phyloP scores from a whole-genome alignment of 2,888 invertebrate genomes.

The Tridacna gigas region DNA sequence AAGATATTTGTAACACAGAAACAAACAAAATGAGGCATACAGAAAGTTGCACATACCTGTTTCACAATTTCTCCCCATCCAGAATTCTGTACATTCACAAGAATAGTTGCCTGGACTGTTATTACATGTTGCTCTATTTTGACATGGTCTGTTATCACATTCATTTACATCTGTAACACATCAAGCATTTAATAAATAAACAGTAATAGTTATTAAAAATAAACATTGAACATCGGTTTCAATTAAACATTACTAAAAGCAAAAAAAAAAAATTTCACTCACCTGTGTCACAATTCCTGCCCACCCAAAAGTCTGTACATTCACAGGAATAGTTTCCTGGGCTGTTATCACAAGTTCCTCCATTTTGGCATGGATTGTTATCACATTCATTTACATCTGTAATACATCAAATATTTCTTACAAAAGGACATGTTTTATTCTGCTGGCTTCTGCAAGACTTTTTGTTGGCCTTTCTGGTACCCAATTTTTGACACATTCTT shows the following conservation, averaged over 20 bases:
- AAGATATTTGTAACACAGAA: too few species aligned
- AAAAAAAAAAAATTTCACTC: too few species aligned
- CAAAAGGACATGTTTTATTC: too few species aligned
- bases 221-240: background rate
- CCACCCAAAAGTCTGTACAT: conserved; percentile 33
- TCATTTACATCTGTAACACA: conserved; percentile 48
- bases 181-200: background rate
- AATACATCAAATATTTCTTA: background rate
- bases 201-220: too few species aligned
- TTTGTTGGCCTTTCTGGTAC: too few species aligned
- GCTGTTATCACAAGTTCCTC: conserved; percentile 12
- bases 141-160: conserved; percentile 31
- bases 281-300: conserved; percentile 33
- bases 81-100: conserved; percentile 41
- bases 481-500: too few species aligned
- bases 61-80: conserved; percentile 32
- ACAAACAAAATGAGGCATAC: too few species aligned
- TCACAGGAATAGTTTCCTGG: conserved; percentile 4
- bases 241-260: background rate
- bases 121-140: conserved; percentile 52
- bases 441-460: too few species aligned
- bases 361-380: background rate
- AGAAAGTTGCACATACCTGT: conserved; percentile 22
- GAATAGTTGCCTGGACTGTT: too few species aligned
- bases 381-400: conserved; percentile 26